Percentiles rank a stretch among this genome's conserved stretches.
These are phyloP conservation scores for Corticium candelabrum DNA, from an alignment of 37 sponge, comb jelly and placozoan genomes.

Conservation along the genomic window DNA sequence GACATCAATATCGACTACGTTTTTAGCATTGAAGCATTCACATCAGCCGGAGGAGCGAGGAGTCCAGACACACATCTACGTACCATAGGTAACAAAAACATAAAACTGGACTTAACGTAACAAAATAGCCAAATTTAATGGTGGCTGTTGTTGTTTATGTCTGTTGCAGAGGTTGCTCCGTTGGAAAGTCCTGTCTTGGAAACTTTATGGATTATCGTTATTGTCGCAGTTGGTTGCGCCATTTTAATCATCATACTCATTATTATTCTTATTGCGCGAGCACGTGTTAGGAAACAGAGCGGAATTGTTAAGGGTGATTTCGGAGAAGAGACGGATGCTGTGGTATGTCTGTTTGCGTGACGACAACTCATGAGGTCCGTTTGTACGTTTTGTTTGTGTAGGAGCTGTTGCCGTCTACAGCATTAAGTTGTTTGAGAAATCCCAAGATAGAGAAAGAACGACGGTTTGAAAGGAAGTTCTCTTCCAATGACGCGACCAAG, in stretches of 20 bases:
- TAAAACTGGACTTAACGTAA: not conserved
- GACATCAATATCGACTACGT: not conserved
- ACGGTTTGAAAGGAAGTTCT: slow-evolving; percentile 50
- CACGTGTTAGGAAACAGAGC: not conserved
- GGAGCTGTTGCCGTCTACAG: slow-evolving; percentile 31
- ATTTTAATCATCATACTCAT: slow-evolving; percentile 20
- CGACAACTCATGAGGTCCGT: not conserved
- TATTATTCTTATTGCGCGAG: slow-evolving; percentile 7
- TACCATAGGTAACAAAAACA: not conserved
- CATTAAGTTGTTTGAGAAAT: slow-evolving; percentile 23
- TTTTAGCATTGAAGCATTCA: slow-evolving; percentile 41
- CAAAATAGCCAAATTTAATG: not conserved
- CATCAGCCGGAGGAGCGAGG: slow-evolving; percentile 32
- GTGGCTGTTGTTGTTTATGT: too few species aligned
- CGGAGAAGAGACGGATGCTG: slow-evolving; percentile 21
- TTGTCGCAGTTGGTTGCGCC: slow-evolving; percentile 13
- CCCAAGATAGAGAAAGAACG: slow-evolving; percentile 24
- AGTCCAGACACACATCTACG: not conserved
- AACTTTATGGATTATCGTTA: too few species aligned
- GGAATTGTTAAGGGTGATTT: slow-evolving; percentile 40
- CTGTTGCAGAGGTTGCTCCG: too few species aligned
- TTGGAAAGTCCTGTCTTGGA: too few species aligned
- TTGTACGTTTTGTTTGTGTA: not conserved
- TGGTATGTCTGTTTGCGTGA: slow-evolving; percentile 16
- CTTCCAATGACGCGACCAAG: slow-evolving; percentile 12